A percentile compares a stretch with the other conserved stretches of the same genome.
phyloP scores from a whole-genome alignment of 2,888 invertebrate genomes.

The Hyalella azteca region DNA sequence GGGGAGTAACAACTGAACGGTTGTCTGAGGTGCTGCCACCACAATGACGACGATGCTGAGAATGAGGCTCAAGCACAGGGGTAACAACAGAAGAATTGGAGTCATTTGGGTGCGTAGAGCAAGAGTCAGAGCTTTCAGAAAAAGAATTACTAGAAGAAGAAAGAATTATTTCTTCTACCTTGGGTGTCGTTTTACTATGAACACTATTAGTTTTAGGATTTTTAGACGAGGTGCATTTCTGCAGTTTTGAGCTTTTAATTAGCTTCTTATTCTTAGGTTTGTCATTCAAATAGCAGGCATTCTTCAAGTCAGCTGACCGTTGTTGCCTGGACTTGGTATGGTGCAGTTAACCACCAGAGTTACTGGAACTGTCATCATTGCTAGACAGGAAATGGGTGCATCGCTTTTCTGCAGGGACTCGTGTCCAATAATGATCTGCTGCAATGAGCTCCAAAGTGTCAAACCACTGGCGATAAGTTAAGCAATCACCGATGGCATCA shows the following conservation, averaged over 20 bases:
- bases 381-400: neutral
- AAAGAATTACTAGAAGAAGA: too few species aligned
- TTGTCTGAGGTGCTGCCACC: too few species aligned
- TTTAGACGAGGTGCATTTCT: neutral
- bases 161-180: too few species aligned
- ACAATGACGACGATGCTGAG: too few species aligned
- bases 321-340: neutral
- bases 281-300: neutral
- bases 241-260: neutral
- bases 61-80: too few species aligned
- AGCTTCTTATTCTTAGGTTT: neutral
- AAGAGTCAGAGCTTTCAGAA: too few species aligned
- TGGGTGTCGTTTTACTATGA: too few species aligned
- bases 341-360: neutral
- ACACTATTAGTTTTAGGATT: neutral
- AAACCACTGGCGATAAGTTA: neutral
- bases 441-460: neutral
- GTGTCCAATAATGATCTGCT: neutral
- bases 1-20: too few species aligned
- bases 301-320: neutral
- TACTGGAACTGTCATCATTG: neutral
- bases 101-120: too few species aligned
- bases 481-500: neutral
- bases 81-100: too few species aligned
- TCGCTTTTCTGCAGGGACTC: neutral